These are phyloP conservation scores for Microcaecilia unicolor DNA, from an alignment of 2,797 vertebrate species.

Conservation along the genomic window DNA sequence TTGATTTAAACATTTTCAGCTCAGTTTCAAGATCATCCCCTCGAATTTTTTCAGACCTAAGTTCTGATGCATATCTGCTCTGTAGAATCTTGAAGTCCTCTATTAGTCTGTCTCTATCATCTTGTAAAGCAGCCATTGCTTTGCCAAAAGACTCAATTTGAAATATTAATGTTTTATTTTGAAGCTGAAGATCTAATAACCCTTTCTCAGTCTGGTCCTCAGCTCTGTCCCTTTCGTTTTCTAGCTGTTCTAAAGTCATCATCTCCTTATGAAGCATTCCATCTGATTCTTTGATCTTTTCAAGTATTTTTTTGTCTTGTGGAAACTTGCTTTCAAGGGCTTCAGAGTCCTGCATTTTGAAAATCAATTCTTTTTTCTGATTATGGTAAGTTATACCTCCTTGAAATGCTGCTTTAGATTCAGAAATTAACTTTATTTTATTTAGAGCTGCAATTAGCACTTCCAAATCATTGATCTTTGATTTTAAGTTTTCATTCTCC, in stretches of 20 bases:
- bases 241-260: conserved; percentile 26
- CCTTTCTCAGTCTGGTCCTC: conserved; percentile 39
- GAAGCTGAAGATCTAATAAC: conserved; percentile 37
- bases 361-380: conserved; percentile 14
- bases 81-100: conserved; percentile 68
- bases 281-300: conserved; percentile 32
- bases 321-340: conserved; percentile 36
- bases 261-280: conserved; percentile 37
- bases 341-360: conserved; percentile 20
- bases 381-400: too few relatives aligned
- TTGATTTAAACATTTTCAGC: conserved; percentile 46
- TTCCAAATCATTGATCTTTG: conserved; percentile 39
- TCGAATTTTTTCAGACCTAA: conserved; percentile 42
- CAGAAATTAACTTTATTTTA: conserved; percentile 38
- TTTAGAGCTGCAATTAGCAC: conserved; percentile 37
- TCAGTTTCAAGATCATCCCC: conserved; percentile 46
- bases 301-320: conserved; percentile 37
- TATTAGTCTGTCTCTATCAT: conserved; percentile 70
- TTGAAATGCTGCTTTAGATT: conserved; percentile 20
- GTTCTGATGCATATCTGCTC: conserved; percentile 56
- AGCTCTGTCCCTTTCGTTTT: conserved; percentile 33
- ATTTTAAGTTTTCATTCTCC: conserved; percentile 51
- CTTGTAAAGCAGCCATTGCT: conserved; percentile 73
- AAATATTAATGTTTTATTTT: conserved; percentile 47
- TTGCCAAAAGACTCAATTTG: conserved; percentile 70